These are phyloP conservation scores for Hyposmocoma kahamanoa DNA, from an alignment of 1,140 invertebrate species.

Conservation along the genomic window DNA sequence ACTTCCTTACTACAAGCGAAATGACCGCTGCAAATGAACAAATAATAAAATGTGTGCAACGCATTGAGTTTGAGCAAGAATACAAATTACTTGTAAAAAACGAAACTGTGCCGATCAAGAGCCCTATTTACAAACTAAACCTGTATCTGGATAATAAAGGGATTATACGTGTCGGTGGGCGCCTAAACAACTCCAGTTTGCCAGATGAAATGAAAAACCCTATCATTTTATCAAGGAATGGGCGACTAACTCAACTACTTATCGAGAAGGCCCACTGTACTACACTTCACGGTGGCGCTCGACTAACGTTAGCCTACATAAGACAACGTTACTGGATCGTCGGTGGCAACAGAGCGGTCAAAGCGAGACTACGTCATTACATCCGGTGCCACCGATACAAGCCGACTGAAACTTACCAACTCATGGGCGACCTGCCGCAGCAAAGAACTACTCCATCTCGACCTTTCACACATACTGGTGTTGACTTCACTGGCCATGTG, in stretches of 20 bases:
- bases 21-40: too few relatives aligned
- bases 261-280: constrained; percentile 20
- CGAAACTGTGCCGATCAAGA: too few relatives aligned
- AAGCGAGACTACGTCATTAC: constrained; percentile 2
- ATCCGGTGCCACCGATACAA: constrained; percentile 1
- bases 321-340: constrained; percentile 22
- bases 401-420: constrained; percentile 6
- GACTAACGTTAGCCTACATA: constrained; percentile 15
- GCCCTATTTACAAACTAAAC: too few relatives aligned
- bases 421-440: constrained; percentile 11
- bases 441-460: constrained; percentile 1
- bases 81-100: too few relatives aligned
- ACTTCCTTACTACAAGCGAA: too few relatives aligned
- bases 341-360: constrained; percentile 11
- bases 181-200: constrained; percentile 13
- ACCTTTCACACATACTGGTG: constrained; percentile 9
- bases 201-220: constrained; percentile 19
- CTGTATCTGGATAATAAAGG: too few relatives aligned
- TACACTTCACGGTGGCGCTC: constrained; percentile 21
- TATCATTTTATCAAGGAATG: constrained; percentile 17
- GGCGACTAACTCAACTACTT: constrained; percentile 16
- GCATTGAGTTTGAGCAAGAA: too few relatives aligned
- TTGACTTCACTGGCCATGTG: constrained; percentile 12
- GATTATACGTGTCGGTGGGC: constrained; percentile 29
- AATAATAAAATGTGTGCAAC: too few relatives aligned